Evolutionary conservation across 2,113 vertebrate species (phyloP).

Genomic region (Struthidea cinerea): DNA sequence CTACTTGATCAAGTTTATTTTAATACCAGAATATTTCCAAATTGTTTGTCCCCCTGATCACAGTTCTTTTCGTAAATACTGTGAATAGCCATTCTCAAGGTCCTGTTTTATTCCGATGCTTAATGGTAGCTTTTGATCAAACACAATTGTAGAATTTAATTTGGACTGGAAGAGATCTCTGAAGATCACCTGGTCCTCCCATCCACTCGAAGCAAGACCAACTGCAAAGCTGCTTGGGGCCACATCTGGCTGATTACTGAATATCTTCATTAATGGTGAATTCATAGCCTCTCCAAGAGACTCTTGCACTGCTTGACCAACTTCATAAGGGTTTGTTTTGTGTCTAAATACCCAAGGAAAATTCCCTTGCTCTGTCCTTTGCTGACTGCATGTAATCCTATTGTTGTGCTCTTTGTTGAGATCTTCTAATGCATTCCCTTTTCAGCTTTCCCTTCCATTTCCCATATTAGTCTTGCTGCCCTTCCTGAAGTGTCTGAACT

Average conservation of each 20-base stretch:
- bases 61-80: not conserved
- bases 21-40: not conserved
- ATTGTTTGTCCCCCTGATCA: not conserved
- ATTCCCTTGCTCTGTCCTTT: not conserved
- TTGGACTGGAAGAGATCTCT: not conserved
- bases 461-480: not conserved
- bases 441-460: not conserved
- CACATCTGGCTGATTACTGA: not conserved
- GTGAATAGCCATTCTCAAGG: not conserved
- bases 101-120: not conserved
- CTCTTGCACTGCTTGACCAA: not conserved
- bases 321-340: not conserved
- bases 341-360: not conserved
- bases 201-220: not conserved
- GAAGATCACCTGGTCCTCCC: not conserved
- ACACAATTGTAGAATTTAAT: not conserved
- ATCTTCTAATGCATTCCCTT: rapidly evolving
- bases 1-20: not conserved
- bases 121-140: not conserved
- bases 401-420: not conserved
- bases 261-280: not conserved
- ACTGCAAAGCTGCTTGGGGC: rapidly evolving
- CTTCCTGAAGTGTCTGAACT: not conserved
- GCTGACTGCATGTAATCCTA: not conserved
- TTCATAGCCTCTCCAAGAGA: not conserved